Percentiles rank a stretch among this genome's conserved stretches.
Evolutionary conservation across 2,888 invertebrate genomes (phyloP).

Genomic region (Anaspis maculata): DNA sequence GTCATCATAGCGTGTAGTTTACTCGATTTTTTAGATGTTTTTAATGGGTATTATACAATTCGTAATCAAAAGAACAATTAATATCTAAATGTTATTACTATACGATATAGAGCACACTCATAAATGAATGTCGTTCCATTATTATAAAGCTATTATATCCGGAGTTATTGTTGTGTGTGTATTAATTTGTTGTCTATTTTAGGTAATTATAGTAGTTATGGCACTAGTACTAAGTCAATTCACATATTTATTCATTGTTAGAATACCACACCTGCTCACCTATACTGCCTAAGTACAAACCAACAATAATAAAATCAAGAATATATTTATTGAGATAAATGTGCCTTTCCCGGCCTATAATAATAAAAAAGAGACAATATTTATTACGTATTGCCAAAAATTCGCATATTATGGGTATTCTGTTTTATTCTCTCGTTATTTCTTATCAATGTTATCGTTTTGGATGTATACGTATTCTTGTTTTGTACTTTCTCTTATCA

Average conservation of each 20-base stretch:
- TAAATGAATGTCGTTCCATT: too few species aligned
- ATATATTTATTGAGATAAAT: constrained; percentile 7
- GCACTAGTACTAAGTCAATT: constrained; percentile 16
- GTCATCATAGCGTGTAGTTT: too few species aligned
- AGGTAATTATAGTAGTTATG: too few species aligned
- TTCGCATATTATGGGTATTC: constrained; percentile 23
- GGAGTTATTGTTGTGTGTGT: too few species aligned
- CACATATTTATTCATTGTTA: constrained; percentile 4
- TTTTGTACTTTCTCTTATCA: constrained; percentile 18
- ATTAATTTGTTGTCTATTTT: too few species aligned
- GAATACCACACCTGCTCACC: constrained; percentile 10
- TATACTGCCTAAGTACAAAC: constrained; percentile 24
- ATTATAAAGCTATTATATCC: too few species aligned
- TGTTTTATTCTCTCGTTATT: constrained; percentile 6
- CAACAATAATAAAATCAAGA: constrained; percentile 18
- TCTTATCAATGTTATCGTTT: constrained; percentile 8
- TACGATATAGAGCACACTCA: too few species aligned
- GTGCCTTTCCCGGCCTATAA: constrained; percentile 26
- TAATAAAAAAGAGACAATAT: constrained; percentile 19
- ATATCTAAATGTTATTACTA: too few species aligned
- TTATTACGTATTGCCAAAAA: constrained; percentile 33
- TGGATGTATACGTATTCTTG: constrained; percentile 20
- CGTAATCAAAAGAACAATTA: too few species aligned
- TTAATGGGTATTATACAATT: too few species aligned
- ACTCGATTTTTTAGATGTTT: too few species aligned